Evolutionary conservation across 2,888 invertebrate genomes (phyloP).

Genomic region (Orthosia incerta): DNA sequence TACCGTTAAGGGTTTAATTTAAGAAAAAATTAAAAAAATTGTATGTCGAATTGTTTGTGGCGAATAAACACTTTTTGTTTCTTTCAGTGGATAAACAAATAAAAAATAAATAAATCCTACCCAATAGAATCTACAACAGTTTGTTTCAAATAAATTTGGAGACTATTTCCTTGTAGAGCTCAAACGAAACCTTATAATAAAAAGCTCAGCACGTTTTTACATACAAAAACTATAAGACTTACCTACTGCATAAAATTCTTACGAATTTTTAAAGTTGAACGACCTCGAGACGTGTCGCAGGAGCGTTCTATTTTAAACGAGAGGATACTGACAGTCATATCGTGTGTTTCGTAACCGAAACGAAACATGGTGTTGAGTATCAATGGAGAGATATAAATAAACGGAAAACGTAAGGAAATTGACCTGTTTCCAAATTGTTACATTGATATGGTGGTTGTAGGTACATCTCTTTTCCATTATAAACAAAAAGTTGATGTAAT

Average conservation of each 20-base stretch:
- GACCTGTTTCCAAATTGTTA: background rate
- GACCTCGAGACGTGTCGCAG: constrained; percentile 62
- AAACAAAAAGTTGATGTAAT: background rate
- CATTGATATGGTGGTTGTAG: too few species aligned
- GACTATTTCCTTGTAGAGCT: background rate
- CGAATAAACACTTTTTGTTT: too few species aligned
- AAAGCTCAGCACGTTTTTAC: background rate
- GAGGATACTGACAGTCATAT: constrained; percentile 43
- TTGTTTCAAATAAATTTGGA: background rate
- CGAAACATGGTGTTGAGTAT: constrained; percentile 52
- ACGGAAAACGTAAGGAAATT: background rate
- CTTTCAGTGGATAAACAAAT: too few species aligned
- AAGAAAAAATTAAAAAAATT: too few species aligned
- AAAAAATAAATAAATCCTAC: too few species aligned
- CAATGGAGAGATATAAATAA: constrained; percentile 46
- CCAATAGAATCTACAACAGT: background rate
- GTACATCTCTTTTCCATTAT: too few species aligned
- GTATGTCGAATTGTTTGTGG: too few species aligned
- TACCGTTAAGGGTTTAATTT: too few species aligned
- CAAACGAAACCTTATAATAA: constrained; percentile 1
- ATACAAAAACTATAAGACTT: constrained; percentile 4
- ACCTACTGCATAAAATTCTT: constrained; percentile 5
- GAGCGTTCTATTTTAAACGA: constrained; percentile 61
- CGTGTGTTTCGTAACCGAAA: constrained; percentile 54
- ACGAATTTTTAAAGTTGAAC: constrained; percentile 61